Conservation (phyloP, 2,888 invertebrate species). For the Xylota sylvarum region DNA sequence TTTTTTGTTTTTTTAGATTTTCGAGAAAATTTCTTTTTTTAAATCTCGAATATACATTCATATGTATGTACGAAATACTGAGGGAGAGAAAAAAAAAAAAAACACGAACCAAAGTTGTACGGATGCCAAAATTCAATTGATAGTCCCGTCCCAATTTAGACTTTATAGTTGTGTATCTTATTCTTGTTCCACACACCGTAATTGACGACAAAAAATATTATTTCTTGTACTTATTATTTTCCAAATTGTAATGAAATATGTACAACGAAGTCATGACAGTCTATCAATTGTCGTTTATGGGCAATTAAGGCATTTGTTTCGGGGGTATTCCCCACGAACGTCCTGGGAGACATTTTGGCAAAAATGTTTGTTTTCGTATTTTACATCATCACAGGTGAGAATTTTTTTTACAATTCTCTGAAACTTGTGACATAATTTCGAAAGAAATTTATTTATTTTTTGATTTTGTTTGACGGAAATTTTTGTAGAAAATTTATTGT, state of each 20-base stretch:
- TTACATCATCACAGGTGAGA: slow-evolving; percentile 22
- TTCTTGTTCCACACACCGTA: not conserved
- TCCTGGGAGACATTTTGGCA: slow-evolving; percentile 30
- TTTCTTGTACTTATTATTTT: not conserved
- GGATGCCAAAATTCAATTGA: slow-evolving; percentile 69
- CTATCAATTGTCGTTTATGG: slow-evolving; percentile 23
- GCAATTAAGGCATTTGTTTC: slow-evolving; percentile 3
- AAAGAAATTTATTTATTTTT: slow-evolving; percentile 12
- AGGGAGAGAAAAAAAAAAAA: not conserved
- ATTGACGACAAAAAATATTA: slow-evolving; percentile 16
- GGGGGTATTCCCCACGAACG: slow-evolving; percentile 13
- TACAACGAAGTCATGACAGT: not conserved
- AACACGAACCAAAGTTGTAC: slow-evolving; percentile 57
- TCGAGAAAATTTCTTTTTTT: slow-evolving; percentile 38
- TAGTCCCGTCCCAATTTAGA: slow-evolving; percentile 54
- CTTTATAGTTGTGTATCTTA: slow-evolving; percentile 1
- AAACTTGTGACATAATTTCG: slow-evolving; percentile 45
- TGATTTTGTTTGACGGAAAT: slow-evolving; percentile 4
- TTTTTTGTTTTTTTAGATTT: slow-evolving; percentile 6
- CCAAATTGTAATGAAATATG: slow-evolving; percentile 1
- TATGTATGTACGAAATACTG: not conserved
- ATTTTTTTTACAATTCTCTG: slow-evolving; percentile 2
- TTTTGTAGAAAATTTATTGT: slow-evolving; percentile 25
- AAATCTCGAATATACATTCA: slow-evolving; percentile 22
- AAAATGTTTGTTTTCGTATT: not conserved